A percentile compares a stretch with the other conserved stretches of the same genome.
These are phyloP conservation scores for Gonioctena quinquepunctata DNA, from an alignment of 1,140 invertebrate species.

Conservation along the genomic window DNA sequence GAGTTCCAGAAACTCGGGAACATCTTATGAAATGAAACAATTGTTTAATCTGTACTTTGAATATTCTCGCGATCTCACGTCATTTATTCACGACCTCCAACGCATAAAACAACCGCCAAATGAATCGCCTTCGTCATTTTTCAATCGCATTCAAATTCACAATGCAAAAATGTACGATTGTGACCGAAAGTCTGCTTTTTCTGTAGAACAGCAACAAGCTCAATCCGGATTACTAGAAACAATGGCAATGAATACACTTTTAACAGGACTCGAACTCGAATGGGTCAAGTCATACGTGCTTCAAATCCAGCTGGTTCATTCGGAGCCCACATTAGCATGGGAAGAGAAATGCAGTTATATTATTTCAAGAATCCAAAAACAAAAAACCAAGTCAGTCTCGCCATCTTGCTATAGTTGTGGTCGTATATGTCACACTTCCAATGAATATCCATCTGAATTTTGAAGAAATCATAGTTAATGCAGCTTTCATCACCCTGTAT, in stretches of 20 bases:
- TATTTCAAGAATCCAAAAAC: too few species aligned
- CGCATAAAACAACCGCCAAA: background rate
- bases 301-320: background rate
- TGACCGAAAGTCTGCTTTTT: background rate
- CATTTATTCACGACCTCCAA: background rate
- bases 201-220: background rate
- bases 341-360: too few species aligned
- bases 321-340: background rate
- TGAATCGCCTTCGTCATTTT: background rate
- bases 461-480: too few species aligned
- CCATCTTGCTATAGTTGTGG: too few species aligned
- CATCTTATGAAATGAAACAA: background rate
- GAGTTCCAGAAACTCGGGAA: background rate
- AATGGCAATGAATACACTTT: background rate
- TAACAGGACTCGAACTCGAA: background rate
- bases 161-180: background rate
- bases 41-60: background rate
- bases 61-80: background rate
- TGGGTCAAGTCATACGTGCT: background rate
- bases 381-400: background rate
- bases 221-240: background rate
- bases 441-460: too few species aligned
- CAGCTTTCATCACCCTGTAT: too few species aligned
- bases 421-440: too few species aligned
- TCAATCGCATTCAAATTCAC: background rate